Percentiles rank a stretch among this genome's conserved stretches.
Evolutionary conservation across 2,113 vertebrate species (phyloP).

Genomic region (Cnemophilus loriae): DNA sequence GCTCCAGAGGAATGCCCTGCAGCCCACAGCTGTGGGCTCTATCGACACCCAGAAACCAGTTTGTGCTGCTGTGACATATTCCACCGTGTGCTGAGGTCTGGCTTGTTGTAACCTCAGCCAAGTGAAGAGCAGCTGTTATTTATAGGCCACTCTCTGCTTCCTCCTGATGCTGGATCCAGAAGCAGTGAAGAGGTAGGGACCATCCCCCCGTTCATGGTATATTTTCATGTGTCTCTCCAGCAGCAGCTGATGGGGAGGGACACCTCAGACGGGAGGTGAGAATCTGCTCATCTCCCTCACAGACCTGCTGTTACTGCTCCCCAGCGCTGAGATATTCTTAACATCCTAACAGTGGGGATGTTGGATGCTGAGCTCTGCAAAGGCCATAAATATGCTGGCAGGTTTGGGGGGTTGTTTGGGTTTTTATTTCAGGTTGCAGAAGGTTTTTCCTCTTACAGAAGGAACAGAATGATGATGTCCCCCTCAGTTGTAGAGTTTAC

Average conservation of each 20-base stretch:
- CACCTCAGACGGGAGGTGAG: not conserved
- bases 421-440: not conserved
- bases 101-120: not conserved
- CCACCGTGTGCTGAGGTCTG: not conserved
- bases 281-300: not conserved
- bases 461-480: not conserved
- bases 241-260: not conserved
- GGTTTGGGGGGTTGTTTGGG: not conserved
- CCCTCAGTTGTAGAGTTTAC: not conserved
- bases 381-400: not conserved
- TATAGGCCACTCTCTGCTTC: not conserved
- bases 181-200: not conserved
- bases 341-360: not conserved
- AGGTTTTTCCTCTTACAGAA: not conserved
- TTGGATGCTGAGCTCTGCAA: not conserved
- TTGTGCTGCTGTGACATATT: not conserved
- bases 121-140: not conserved
- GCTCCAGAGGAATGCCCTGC: not conserved
- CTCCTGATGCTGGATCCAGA: not conserved
- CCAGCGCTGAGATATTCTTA: not conserved
- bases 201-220: not conserved
- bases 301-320: not conserved
- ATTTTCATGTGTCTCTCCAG: not conserved
- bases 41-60: not conserved
- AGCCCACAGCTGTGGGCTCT: not conserved